Evolutionary conservation across 2,888 invertebrate genomes (phyloP), one percentile per base, ranked within the genome.

Genomic region (Polyommatus icarus): DNA sequence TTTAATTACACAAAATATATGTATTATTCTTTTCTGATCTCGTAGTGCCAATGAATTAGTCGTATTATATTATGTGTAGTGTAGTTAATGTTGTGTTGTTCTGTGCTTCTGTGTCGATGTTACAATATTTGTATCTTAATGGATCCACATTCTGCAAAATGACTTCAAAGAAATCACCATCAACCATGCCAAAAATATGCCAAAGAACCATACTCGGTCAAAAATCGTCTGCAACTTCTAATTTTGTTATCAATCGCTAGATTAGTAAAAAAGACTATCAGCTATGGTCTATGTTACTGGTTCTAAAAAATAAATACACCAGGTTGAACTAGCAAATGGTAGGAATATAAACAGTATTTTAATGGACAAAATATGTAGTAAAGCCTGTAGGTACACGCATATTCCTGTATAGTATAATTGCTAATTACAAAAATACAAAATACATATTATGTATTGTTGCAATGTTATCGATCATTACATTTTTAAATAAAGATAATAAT

Each of bases 91-190:
- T 73, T 73, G 46, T 73, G 20, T 73, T 20, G 40, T 73, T 46
- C 20, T 73, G 73, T 73, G 73, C 46, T 73, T 40, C 8, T 72
- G 20, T 46, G 73, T 73, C 6, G 12, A 46, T 46, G 73, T 46
- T 72, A 12, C 20, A 40, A 32, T 67, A 8, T 40, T 1, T n/a
- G 20, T 46, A 6, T 1, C 1, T 10, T 72, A 72, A 12, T 46
- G 10, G 7, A 20, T 73, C n/a, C 12, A n/a, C 46, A 20, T 73
- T 6, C 24, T 12, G 5, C 73, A 24, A 46, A 29, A 32, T 18
- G 46, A 40, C 72, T 40, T 40, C 1, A 40, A 72, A 40, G n/a
- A 72, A 40, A 32, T 36, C 20, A 20, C 59, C 2, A 71, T 15
- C 46, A 46, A 71, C 71, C 10, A 18, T 10, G 12, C 0, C n/a